Evolutionary conservation across 23 tunicate genomes (phyloP).

Genomic region (Diplosoma virens): DNA sequence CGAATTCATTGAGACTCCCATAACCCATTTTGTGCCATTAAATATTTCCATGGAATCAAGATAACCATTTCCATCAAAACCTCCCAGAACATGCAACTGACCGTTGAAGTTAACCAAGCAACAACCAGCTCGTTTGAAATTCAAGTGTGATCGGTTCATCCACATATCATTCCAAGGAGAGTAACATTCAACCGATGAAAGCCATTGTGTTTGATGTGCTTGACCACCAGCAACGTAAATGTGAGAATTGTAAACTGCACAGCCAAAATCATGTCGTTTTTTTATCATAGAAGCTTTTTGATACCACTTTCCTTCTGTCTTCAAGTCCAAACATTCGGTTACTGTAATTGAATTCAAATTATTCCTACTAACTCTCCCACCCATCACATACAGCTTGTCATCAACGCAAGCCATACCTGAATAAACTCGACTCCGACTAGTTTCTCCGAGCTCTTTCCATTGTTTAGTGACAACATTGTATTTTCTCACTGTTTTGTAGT

Average conservation of each 20-base stretch:
- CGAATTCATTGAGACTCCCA: background rate
- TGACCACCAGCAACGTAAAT: background rate
- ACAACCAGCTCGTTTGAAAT: background rate
- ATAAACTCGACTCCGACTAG: background rate
- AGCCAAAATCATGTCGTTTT: constrained; percentile 8
- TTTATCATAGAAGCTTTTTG: background rate
- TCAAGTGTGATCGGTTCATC: background rate
- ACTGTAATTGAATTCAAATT: background rate
- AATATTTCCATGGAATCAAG: background rate
- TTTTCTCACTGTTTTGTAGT: background rate
- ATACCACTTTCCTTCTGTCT: background rate
- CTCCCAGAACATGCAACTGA: constrained; percentile 4
- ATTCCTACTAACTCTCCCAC: no score
- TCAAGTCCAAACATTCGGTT: background rate
- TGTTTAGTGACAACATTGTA: background rate
- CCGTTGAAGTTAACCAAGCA: background rate
- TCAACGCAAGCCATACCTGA: background rate
- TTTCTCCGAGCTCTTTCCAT: background rate
- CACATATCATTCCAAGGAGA: background rate
- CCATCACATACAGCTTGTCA: no score
- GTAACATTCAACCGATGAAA: constrained; percentile 1
- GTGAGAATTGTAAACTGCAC: background rate
- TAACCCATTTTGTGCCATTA: background rate
- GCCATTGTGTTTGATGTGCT: background rate
- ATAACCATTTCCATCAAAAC: background rate